These are phyloP conservation scores for Apamea sordens DNA, from an alignment of 2,888 invertebrate genomes.

Conservation along the genomic window DNA sequence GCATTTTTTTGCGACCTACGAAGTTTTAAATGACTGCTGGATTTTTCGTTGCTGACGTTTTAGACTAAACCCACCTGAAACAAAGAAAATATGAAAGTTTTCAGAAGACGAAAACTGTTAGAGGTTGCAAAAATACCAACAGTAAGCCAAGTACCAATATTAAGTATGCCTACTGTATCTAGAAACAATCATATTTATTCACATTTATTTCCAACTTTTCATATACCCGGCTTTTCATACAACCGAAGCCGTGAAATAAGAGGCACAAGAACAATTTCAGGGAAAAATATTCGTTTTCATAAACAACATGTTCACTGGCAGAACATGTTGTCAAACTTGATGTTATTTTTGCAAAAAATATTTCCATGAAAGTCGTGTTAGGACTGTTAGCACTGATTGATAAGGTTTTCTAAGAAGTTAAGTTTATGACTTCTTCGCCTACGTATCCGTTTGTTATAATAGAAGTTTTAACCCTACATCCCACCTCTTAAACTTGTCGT, in stretches of 20 bases:
- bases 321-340: background rate
- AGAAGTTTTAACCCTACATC: slow-evolving; percentile 7
- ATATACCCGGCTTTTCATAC: background rate
- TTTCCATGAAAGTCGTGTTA: background rate
- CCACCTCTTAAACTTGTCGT: slow-evolving; percentile 14
- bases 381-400: background rate
- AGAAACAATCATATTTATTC: background rate
- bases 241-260: background rate
- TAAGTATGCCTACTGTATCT: background rate
- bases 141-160: background rate
- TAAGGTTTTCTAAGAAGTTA: slow-evolving; percentile 1
- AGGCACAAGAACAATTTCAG: background rate
- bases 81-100: slow-evolving; percentile 35
- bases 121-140: background rate
- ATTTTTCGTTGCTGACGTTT: slow-evolving; percentile 37
- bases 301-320: background rate
- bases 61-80: slow-evolving; percentile 38
- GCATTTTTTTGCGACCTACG: background rate
- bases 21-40: background rate
- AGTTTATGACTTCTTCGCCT: background rate
- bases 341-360: slow-evolving; percentile 1
- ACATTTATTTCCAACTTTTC: background rate
- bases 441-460: slow-evolving; percentile 15
- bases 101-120: background rate
- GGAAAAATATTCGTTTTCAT: background rate